Percentiles rank a stretch among this genome's conserved stretches.
phyloP scores from a whole-genome alignment of 2,113 vertebrate genomes.

The Ifrita kowaldi region DNA sequence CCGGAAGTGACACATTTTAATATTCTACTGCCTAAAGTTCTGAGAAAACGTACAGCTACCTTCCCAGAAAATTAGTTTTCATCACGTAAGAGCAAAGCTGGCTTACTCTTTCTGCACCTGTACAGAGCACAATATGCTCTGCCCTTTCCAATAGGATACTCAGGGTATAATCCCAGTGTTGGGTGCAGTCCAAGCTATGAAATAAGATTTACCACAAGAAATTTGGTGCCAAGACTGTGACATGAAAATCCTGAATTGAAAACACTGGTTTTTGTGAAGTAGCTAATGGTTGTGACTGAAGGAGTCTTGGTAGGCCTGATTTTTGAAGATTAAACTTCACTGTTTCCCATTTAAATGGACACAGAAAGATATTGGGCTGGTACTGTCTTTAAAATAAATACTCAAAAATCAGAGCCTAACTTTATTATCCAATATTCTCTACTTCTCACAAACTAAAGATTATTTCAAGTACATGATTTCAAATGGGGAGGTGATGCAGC shows the following conservation, averaged over 20 bases:
- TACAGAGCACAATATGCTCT: not conserved
- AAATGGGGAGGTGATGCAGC: not conserved
- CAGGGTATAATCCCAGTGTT: not conserved
- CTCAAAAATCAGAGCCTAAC: not conserved
- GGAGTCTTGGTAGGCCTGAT: not conserved
- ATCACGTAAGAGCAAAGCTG: not conserved
- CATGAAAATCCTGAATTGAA: not conserved
- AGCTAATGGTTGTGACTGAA: not conserved
- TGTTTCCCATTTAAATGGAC: not conserved
- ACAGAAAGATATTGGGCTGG: not conserved
- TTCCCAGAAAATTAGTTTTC: not conserved
- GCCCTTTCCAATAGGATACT: not conserved
- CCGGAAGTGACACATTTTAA: not conserved
- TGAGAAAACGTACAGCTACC: not conserved
- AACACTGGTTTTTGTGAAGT: not conserved
- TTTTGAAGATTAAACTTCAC: not conserved
- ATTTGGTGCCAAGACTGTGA: not conserved
- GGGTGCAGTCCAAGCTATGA: not conserved
- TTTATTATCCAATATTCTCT: not conserved
- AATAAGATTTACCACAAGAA: not conserved
- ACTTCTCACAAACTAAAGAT: not conserved
- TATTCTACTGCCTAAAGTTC: not conserved
- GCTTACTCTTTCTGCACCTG: not conserved
- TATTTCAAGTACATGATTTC: not conserved
- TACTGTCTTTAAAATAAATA: not conserved